Conservation (phyloP, 2,113 vertebrate species). For the Cyanoderma ruficeps region DNA sequence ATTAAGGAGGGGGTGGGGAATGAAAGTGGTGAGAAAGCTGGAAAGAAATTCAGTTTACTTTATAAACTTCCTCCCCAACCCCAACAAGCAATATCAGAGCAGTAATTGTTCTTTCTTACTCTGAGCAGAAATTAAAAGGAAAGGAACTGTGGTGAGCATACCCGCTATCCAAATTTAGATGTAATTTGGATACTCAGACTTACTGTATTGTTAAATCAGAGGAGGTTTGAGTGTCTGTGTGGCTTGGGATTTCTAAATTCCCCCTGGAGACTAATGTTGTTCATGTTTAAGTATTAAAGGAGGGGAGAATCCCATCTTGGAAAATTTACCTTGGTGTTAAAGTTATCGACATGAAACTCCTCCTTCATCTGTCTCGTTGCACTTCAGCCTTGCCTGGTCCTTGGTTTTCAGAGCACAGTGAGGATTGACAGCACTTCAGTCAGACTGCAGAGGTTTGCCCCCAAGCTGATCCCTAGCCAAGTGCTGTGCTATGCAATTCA, state of each 20-base stretch:
- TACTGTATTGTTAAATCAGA: rapidly evolving
- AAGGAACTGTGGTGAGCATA: neutral
- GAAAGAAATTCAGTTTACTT: neutral
- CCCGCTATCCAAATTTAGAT: neutral
- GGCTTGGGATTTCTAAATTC: neutral
- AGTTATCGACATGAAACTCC: neutral
- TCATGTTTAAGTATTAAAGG: neutral
- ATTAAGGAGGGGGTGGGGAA: neutral
- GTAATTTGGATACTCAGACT: neutral
- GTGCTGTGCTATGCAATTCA: neutral
- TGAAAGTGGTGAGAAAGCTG: neutral
- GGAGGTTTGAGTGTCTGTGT: rapidly evolving
- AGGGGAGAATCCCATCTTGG: neutral
- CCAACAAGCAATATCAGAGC: neutral
- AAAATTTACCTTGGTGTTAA: neutral
- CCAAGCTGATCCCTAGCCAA: neutral
- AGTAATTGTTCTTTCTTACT: neutral
- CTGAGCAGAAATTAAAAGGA: neutral
- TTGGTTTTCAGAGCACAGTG: neutral
- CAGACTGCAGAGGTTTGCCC: neutral
- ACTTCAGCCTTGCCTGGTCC: neutral
- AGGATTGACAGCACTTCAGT: neutral
- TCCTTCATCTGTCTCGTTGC: neutral
- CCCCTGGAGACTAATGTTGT: neutral
- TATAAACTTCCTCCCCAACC: neutral